Evolutionary conservation across 2,113 vertebrate species (phyloP).

Genomic region (Pelobates fuscus): DNA sequence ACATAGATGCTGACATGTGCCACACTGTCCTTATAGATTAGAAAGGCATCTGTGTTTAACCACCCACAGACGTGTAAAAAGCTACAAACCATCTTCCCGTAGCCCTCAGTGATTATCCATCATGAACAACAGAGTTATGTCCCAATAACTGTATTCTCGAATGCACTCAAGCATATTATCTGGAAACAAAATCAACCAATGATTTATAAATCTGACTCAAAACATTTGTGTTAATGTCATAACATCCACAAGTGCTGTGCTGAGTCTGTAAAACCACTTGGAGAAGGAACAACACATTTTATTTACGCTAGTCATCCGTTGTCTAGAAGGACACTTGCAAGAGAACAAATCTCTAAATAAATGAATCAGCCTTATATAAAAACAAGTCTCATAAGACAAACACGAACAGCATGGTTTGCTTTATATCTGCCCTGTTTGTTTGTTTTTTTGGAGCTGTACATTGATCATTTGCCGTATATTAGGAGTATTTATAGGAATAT

Average conservation of each 20-base stretch:
- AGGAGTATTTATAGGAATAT: too few species aligned
- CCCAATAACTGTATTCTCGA: not conserved
- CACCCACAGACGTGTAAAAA: slow-evolving; percentile 12
- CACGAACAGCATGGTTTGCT: too few species aligned
- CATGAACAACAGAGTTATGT: not conserved
- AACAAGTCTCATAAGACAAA: too few species aligned
- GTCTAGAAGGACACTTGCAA: not conserved
- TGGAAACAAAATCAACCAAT: not conserved
- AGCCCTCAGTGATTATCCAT: slow-evolving; percentile 38
- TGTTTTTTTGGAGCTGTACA: too few species aligned
- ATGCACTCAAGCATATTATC: slow-evolving; percentile 1
- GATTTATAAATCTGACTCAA: slow-evolving; percentile 6
- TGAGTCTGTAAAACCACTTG: not conserved
- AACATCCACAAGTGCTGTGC: slow-evolving; percentile 33
- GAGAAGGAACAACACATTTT: not conserved
- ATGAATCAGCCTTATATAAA: not conserved
- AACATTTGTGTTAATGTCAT: slow-evolving; percentile 24
- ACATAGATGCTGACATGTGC: slow-evolving; percentile 5
- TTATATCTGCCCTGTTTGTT: too few species aligned
- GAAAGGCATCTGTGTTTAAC: not conserved
- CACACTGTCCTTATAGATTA: slow-evolving; percentile 15
- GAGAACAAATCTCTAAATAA: slow-evolving; percentile 13
- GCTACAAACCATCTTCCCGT: slow-evolving; percentile 7
- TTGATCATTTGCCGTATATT: too few species aligned
- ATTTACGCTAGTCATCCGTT: not conserved